Evolutionary conservation across 1,140 invertebrate genomes (phyloP), one percentile per base, ranked within the genome.

Genomic region (Pachypeltis micranthus): DNA sequence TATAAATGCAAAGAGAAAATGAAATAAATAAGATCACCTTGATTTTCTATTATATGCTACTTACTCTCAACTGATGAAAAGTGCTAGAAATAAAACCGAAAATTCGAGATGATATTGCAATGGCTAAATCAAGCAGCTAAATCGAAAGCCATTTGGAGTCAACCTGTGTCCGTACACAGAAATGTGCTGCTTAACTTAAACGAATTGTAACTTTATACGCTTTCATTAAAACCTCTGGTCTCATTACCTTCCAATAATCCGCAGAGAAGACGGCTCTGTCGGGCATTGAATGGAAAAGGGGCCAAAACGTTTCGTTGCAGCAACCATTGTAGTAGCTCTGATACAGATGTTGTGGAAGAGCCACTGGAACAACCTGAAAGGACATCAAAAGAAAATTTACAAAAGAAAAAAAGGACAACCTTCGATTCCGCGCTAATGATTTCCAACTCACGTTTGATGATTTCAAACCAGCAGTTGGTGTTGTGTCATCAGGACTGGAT

Each of bases 301-400:
- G 91, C 91, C 91, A 94, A 70, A 93, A 91, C 0, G 88, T 91
- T 2, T 86, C 90, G 72, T 94, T 94, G 72, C 90, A 93, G 72
- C 89, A 92, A 0, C 90, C 90, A 77, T 93, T 93, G 76, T 94
- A 94, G 72, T 91, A 94, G 25, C 83, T 84, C 69, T 91, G 85
- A 68, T 92, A 92, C 61, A 86, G 75, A 56, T 79, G 79, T 1
- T 84, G 79, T 28, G 90, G 83, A 0, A 90, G 80, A 69, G 84
- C 82, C 1, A 93, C 90, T 1, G 87, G 83, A 0, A 92, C 83
- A 31, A 91, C 87, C 87, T 91, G 74, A 74, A 74, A 67, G 60
- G n/a, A 69, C 67, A 67, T 61, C 44, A 47, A 21, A 54, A 51
- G n/a, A 55, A 62, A 2, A 62, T 25, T 62, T 24, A 23, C 14